Evolutionary conservation across 2,797 vertebrate genomes (phyloP), one percentile per base, ranked within the genome.

Genomic region (Triplophysa yarkandensis): DNA sequence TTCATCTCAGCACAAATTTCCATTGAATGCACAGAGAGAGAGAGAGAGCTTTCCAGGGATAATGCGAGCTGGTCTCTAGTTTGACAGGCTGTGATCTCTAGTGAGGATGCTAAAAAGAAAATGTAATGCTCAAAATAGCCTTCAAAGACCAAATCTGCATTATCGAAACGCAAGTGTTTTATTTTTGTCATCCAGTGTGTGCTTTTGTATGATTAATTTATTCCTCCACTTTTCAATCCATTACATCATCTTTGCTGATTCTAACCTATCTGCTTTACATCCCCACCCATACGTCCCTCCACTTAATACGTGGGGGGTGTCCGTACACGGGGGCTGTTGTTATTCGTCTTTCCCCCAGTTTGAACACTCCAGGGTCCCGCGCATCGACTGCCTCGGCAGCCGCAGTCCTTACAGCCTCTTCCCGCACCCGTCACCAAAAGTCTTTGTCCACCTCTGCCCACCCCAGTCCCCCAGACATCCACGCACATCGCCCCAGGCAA

Each of bases 401-500:
- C 0, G 87, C 91, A 79, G 89, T 92, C 39, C 88, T 92, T 81
- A 88, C 90, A 32, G 44, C 73, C 58, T 80, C 80, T 77, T 92
- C 93, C 74, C 90, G 92, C 76, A 87, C 87, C 79, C 91, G 93
- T 71, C 91, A 94, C 85, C 90, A 92, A 88, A 93, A 93, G 90
- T 93, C 92, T 85, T 88, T 92, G 89, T 93, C 92, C 80, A 90
- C 90, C 86, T 92, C 92, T 83, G 85, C 89, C 84, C 86, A 90
- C 85, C 85, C 91, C 81, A 89, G 88, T 86, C 91, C 91, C 85
- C 81, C 91, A 82, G 92, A 93, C 89, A 88, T 90, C 87, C 92
- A 93, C 83, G 81, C 88, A 83, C 89, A 90, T 79, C 90, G 87
- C 83, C 88, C 91, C 88, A 93, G 92, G 93, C 92, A 93, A 93